Conservation (phyloP, 1,140 invertebrate species). For the Homalodisca vitripennis region DNA sequence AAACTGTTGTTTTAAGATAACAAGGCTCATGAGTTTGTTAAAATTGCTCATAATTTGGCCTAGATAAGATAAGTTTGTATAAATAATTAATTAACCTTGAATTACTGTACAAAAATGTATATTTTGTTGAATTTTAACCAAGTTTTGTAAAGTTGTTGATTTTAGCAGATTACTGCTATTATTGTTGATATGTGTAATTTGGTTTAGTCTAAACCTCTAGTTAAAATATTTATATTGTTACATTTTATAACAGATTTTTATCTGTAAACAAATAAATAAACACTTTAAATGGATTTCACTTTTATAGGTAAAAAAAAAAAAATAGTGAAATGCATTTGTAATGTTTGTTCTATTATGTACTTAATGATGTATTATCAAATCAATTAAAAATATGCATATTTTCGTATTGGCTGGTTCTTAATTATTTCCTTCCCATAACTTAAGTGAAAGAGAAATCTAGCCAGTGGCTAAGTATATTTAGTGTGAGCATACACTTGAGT, state of each 20-base stretch:
- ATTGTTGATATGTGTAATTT: constrained; percentile 16
- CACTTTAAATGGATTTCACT: constrained; percentile 2
- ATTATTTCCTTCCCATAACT: background rate
- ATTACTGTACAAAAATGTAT: constrained; percentile 2
- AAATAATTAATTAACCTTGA: background rate
- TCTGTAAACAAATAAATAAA: background rate
- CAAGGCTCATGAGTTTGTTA: constrained; percentile 13
- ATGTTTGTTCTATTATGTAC: constrained; percentile 1
- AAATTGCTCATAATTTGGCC: constrained; percentile 26
- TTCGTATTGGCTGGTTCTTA: background rate
- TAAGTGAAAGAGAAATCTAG: too few species aligned
- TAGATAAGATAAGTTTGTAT: constrained; percentile 12
- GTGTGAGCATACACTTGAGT: too few species aligned
- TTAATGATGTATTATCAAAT: constrained; percentile 9
- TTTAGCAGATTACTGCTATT: constrained; percentile 7
- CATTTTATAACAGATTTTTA: constrained; percentile 11
- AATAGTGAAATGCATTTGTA: background rate
- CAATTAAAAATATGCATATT: constrained; percentile 10
- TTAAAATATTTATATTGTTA: constrained; percentile 24
- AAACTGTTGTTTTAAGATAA: background rate
- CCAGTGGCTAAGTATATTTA: too few species aligned
- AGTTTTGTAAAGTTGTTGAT: constrained; percentile 22
- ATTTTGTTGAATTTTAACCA: constrained; percentile 14
- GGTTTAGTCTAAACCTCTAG: background rate
- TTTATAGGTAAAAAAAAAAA: too few species aligned